These are phyloP conservation scores for Leucoraja ocellata DNA, from an alignment of 2,797 vertebrate species.

Conservation along the genomic window DNA sequence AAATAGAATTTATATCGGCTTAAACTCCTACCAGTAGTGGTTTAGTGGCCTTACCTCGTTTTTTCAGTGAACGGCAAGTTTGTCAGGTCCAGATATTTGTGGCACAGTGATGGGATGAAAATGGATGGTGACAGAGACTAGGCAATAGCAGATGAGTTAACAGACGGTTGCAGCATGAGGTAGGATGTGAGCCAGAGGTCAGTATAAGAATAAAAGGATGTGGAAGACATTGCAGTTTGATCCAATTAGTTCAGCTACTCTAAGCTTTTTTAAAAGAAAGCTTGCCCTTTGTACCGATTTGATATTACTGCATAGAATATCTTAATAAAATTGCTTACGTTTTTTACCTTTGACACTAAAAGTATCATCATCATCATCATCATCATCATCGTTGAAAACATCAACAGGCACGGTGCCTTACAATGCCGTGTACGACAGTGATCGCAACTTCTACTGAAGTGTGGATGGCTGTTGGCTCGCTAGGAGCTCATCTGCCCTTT, in stretches of 20 bases:
- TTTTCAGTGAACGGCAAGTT: not conserved
- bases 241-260: not conserved
- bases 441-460: too few relatives aligned
- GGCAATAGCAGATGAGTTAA: not conserved
- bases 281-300: not conserved
- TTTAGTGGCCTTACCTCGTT: not conserved
- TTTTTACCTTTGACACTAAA: not conserved
- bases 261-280: not conserved
- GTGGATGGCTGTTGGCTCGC: too few relatives aligned
- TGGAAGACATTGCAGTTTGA: not conserved
- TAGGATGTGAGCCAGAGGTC: slow-evolving; percentile 6
- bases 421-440: too few relatives aligned
- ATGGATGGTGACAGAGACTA: not conserved
- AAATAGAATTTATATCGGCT: not conserved
- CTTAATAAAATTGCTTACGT: not conserved
- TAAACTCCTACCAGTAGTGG: not conserved
- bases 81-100: not conserved
- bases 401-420: too few relatives aligned
- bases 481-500: too few relatives aligned
- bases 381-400: too few relatives aligned
- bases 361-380: too few relatives aligned
- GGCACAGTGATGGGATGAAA: not conserved
- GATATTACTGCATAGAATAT: not conserved
- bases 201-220: not conserved
- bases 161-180: not conserved